phyloP scores from a whole-genome alignment of 2,113 vertebrate species.

The Gavialis gangeticus region DNA sequence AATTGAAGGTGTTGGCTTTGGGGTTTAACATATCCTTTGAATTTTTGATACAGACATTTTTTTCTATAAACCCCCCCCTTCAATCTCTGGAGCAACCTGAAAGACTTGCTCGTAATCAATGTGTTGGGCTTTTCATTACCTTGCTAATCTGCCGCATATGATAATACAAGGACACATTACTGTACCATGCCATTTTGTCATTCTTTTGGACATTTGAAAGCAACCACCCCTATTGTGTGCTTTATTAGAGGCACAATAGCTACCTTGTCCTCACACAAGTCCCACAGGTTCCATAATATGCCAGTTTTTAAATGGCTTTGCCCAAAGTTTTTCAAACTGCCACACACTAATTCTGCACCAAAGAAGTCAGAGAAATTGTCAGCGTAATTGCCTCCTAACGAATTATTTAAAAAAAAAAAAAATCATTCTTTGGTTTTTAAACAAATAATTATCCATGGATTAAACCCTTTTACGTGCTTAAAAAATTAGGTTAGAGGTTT shows the following conservation, averaged over 20 bases:
- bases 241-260: neutral
- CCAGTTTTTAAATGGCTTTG: neutral
- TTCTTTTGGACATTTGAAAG: neutral
- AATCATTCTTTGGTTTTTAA: neutral
- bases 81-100: neutral
- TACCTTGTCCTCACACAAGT: neutral
- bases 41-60: neutral
- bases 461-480: no score
- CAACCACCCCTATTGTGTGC: neutral
- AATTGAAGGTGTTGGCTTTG: neutral
- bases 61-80: neutral
- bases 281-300: neutral
- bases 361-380: neutral
- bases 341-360: neutral
- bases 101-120: neutral
- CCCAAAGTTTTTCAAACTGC: neutral
- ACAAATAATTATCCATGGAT: neutral
- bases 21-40: neutral
- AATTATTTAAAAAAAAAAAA: neutral
- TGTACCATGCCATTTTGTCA: neutral
- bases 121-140: conserved; percentile 4
- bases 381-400: neutral
- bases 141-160: neutral
- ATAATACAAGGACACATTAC: neutral
- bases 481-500: no score